Evolutionary conservation across 2,888 invertebrate genomes (phyloP).

Genomic region (Chrysodeixis includens): DNA sequence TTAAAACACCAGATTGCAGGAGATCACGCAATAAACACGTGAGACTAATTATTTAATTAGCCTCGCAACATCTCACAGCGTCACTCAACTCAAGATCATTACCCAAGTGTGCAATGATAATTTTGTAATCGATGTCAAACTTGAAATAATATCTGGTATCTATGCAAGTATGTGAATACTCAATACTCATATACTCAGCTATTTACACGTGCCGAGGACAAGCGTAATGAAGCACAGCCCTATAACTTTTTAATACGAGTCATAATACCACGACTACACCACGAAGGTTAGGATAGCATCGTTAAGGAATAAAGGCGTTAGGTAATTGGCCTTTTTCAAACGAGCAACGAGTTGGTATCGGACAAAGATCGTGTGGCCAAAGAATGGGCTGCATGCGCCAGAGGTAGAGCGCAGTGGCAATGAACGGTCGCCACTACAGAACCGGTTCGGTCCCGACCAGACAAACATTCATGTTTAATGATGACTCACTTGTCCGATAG

Average conservation of each 20-base stretch:
- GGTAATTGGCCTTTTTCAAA: conserved; percentile 15
- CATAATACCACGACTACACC: conserved; percentile 7
- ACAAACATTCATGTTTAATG: conserved; percentile 56
- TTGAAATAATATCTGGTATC: conserved; percentile 15
- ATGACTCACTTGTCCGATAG: conserved; percentile 61
- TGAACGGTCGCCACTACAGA: conserved; percentile 61
- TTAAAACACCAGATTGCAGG: conserved; percentile 14
- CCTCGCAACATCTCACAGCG: conserved; percentile 24
- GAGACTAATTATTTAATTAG: conserved; percentile 27
- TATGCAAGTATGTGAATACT: conserved; percentile 4
- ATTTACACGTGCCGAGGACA: conserved; percentile 11
- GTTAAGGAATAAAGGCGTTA: conserved; percentile 10
- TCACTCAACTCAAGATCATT: conserved; percentile 22
- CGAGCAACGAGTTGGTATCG: conserved; percentile 14
- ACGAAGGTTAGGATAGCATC: conserved; percentile 3
- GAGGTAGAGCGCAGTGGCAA: conserved; percentile 62
- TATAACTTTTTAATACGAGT: conserved; percentile 7
- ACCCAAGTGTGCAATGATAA: conserved; percentile 13
- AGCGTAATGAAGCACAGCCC: conserved; percentile 11
- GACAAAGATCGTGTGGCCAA: conserved; percentile 11
- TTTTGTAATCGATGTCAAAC: conserved; percentile 22
- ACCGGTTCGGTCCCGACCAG: conserved; percentile 64
- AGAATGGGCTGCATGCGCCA: conserved; percentile 27
- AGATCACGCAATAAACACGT: conserved; percentile 24
- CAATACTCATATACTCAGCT: too few relatives aligned